These are phyloP conservation scores for Cataglyphis albicans DNA, from an alignment of 2,888 invertebrate species.

Conservation along the genomic window DNA sequence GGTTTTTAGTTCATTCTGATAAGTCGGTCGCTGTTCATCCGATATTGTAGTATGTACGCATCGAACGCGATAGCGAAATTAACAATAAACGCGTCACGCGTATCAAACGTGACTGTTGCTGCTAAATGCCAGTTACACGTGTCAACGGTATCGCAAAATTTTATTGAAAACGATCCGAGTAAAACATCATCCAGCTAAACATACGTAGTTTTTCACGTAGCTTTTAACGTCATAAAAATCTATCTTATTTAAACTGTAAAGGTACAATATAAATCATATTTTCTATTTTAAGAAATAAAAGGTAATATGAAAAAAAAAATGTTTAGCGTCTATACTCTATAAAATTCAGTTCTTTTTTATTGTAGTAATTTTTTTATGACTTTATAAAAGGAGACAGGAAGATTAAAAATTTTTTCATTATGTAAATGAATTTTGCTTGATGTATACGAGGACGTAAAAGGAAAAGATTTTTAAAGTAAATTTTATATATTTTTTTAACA, in stretches of 20 bases:
- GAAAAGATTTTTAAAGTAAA: neutral
- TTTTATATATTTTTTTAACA: neutral
- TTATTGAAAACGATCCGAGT: conserved; percentile 31
- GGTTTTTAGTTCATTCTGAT: conserved; percentile 32
- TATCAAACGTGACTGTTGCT: conserved; percentile 40
- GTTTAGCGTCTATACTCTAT: too few relatives aligned
- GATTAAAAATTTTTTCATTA: neutral
- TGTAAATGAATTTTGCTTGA: neutral
- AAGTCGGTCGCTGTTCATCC: conserved; percentile 45
- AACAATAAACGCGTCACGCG: conserved; percentile 50
- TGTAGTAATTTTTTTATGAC: neutral
- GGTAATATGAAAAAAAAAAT: neutral
- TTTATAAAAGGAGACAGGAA: neutral
- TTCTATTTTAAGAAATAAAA: neutral
- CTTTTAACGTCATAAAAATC: conserved; percentile 20
- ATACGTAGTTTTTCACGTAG: neutral
- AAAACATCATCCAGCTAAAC: conserved; percentile 11
- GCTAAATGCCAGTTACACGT: conserved; percentile 42
- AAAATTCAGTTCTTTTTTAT: neutral
- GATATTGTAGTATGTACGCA: conserved; percentile 25
- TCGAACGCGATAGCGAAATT: conserved; percentile 35
- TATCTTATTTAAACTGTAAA: conserved; percentile 5
- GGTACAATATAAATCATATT: neutral
- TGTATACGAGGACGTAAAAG: too few relatives aligned
- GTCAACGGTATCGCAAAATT: conserved; percentile 43